Percentiles rank a stretch among this genome's conserved stretches.
These are phyloP conservation scores for Ypsolopha scabrella DNA, from an alignment of 2,888 invertebrate genomes.

Conservation along the genomic window DNA sequence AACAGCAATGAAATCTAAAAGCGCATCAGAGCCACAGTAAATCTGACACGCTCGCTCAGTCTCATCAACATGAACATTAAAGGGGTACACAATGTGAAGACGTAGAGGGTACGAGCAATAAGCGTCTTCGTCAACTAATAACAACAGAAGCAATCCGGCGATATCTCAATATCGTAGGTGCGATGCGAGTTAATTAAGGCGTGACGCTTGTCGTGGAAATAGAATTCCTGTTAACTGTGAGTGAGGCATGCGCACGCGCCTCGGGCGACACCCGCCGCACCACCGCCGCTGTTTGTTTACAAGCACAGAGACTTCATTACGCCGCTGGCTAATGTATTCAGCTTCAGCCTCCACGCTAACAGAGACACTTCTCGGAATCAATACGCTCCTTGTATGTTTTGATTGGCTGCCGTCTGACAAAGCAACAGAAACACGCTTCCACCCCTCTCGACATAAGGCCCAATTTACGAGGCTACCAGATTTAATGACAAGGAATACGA, in stretches of 20 bases:
- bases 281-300: constrained; percentile 61
- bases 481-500: constrained; percentile 67
- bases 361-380: constrained; percentile 71
- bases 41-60: background rate
- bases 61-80: background rate
- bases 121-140: constrained; percentile 59
- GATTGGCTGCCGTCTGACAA: constrained; percentile 50
- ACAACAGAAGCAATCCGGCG: constrained; percentile 58
- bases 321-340: constrained; percentile 70
- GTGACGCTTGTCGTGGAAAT: constrained; percentile 67
- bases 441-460: constrained; percentile 33
- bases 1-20: constrained; percentile 1
- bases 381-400: constrained; percentile 71
- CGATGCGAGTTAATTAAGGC: constrained; percentile 65
- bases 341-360: constrained; percentile 69
- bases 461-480: constrained; percentile 32
- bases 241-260: constrained; percentile 55
- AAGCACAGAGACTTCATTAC: constrained; percentile 70
- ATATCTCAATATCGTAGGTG: constrained; percentile 70
- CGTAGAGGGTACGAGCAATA: constrained; percentile 47
- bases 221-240: constrained; percentile 59
- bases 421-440: constrained; percentile 38
- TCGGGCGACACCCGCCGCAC: constrained; percentile 27
- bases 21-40: background rate
- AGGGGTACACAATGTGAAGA: background rate